These are phyloP conservation scores for Apus apus DNA, from an alignment of 2,113 vertebrate species.

Conservation along the genomic window DNA sequence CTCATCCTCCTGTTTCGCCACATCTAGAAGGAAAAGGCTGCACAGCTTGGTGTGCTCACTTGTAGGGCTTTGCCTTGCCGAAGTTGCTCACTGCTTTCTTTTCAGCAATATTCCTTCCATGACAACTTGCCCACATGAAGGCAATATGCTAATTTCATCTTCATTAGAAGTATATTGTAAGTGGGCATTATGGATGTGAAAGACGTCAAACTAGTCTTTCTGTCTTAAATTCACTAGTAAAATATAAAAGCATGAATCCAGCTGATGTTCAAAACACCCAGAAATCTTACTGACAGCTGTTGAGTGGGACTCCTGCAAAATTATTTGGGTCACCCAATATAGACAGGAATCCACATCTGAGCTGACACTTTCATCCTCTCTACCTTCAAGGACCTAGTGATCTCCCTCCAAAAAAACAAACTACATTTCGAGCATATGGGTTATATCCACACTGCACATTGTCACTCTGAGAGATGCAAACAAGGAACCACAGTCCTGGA, in stretches of 20 bases:
- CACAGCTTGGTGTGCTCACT: not conserved
- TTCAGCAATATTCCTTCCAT: slow-evolving; percentile 18
- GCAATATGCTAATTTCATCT: not conserved
- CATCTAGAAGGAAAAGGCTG: not conserved
- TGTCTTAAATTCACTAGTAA: not conserved
- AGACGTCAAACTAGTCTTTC: not conserved
- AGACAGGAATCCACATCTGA: not conserved
- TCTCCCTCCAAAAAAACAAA: not conserved
- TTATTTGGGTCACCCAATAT: not conserved
- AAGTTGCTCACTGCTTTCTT: slow-evolving; percentile 38
- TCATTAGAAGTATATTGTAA: not conserved
- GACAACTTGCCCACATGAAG: not conserved
- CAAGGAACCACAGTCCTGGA: not conserved
- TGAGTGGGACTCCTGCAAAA: slow-evolving; percentile 2
- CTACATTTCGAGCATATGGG: not conserved
- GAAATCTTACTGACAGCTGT: slow-evolving; percentile 9
- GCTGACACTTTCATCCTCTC: not conserved
- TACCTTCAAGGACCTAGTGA: not conserved
- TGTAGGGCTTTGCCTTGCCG: not conserved
- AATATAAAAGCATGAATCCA: not conserved
- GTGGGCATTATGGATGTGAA: not conserved
- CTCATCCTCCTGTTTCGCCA: not conserved
- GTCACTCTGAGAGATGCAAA: not conserved
- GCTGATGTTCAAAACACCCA: not conserved
- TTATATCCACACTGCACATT: not conserved